phyloP scores from a whole-genome alignment of 2,797 vertebrate species.

The Hypotaenidia philippensis region DNA sequence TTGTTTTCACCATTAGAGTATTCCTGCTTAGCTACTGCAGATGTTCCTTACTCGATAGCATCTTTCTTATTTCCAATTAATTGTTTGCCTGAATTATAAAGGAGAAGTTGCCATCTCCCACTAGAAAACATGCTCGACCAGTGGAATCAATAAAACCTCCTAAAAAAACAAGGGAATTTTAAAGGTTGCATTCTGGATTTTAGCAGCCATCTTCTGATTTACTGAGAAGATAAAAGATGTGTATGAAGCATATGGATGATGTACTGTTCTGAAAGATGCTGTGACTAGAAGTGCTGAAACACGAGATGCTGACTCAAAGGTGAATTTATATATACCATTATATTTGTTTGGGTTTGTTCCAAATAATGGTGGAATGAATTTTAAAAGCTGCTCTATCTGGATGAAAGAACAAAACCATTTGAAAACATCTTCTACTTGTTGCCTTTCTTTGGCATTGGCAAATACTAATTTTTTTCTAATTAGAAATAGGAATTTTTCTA shows the following conservation, averaged over 20 bases:
- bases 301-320: constrained; percentile 73
- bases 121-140: neutral
- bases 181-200: constrained; percentile 15
- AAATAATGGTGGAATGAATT: constrained; percentile 23
- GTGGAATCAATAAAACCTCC: neutral
- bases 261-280: constrained; percentile 49
- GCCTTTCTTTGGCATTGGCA: neutral
- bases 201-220: constrained; percentile 43
- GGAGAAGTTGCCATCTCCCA: neutral
- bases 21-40: neutral
- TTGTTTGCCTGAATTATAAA: neutral
- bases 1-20: neutral
- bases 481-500: neutral
- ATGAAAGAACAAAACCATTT: neutral
- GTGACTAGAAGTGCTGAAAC: constrained; percentile 67
- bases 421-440: neutral
- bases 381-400: constrained; percentile 3
- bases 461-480: neutral
- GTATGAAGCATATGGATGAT: constrained; percentile 44
- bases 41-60: neutral
- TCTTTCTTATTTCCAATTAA: neutral
- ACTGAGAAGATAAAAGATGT: constrained; percentile 31
- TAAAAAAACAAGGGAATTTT: neutral
- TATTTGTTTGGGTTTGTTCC: constrained; percentile 49
- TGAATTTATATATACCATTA: constrained; percentile 64